phyloP scores from a whole-genome alignment of 2,113 vertebrate genomes.

The Cebus imitator region DNA sequence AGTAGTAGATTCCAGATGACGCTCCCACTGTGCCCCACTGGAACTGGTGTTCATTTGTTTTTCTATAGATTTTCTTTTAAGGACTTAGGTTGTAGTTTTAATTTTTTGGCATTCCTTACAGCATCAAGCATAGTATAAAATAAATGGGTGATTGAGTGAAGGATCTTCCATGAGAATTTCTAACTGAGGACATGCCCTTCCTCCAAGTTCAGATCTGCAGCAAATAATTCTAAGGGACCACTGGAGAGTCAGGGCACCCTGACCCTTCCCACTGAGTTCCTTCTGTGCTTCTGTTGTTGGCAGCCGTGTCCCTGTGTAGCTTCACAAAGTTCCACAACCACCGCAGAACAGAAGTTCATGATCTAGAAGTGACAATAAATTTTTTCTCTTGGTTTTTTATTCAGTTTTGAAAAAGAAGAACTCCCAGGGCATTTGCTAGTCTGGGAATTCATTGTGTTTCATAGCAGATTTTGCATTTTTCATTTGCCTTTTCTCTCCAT shows the following conservation, averaged over 20 bases:
- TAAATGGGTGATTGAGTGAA: background rate
- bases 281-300: background rate
- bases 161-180: background rate
- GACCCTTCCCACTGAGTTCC: accelerated
- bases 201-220: background rate
- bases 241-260: too few species aligned
- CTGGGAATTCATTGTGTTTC: background rate
- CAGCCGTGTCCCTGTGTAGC: background rate
- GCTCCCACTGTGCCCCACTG: background rate
- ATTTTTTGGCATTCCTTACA: background rate
- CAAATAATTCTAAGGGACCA: accelerated
- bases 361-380: background rate
- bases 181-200: background rate
- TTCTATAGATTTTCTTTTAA: background rate
- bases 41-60: background rate
- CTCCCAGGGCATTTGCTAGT: background rate
- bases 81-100: background rate
- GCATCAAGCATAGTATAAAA: background rate
- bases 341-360: background rate
- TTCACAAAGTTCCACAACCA: background rate
- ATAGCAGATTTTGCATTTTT: background rate
- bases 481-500: background rate
- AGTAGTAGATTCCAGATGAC: background rate
- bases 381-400: background rate
- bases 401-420: background rate